Conservation (phyloP, 1,140 invertebrate species). For the Globodera rostochiensis region DNA sequence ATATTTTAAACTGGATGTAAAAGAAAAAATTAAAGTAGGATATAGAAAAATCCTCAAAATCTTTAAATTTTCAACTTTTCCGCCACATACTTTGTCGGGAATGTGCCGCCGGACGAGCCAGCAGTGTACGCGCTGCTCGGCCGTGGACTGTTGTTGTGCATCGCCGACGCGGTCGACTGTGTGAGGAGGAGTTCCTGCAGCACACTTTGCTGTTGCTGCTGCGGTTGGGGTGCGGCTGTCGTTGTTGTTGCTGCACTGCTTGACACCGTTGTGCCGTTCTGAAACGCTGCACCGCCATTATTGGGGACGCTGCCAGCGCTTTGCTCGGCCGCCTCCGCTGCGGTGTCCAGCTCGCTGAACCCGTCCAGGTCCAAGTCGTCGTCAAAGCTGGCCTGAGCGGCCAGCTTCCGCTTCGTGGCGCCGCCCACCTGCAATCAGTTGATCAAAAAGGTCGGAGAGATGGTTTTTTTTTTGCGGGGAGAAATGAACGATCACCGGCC, state of each 20-base stretch:
- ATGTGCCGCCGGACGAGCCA: conserved; percentile 5
- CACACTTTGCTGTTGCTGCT: conserved; percentile 4
- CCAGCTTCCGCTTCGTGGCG: conserved; percentile 27
- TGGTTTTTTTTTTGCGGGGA: no score
- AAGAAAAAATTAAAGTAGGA: no score
- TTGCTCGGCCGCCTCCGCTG: neutral
- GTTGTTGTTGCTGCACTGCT: neutral
- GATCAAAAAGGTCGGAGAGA: neutral
- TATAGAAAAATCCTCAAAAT: no score
- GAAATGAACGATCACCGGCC: no score
- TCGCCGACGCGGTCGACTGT: conserved; percentile 17
- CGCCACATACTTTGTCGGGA: conserved; percentile 5
- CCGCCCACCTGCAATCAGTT: neutral
- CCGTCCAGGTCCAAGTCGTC: conserved; percentile 40
- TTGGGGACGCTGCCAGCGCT: neutral
- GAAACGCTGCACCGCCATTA: neutral
- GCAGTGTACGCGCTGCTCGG: neutral
- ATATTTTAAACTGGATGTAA: no score
- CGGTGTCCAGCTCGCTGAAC: conserved; percentile 35
- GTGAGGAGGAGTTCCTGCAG: conserved; percentile 17
- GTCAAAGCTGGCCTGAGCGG: conserved; percentile 35
- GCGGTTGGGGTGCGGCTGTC: conserved; percentile 15
- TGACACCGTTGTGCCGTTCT: neutral
- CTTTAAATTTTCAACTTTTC: neutral
- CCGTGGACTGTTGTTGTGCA: conserved; percentile 2